Evolutionary conservation across 2,113 vertebrate genomes (phyloP).

Genomic region (Natator depressus): DNA sequence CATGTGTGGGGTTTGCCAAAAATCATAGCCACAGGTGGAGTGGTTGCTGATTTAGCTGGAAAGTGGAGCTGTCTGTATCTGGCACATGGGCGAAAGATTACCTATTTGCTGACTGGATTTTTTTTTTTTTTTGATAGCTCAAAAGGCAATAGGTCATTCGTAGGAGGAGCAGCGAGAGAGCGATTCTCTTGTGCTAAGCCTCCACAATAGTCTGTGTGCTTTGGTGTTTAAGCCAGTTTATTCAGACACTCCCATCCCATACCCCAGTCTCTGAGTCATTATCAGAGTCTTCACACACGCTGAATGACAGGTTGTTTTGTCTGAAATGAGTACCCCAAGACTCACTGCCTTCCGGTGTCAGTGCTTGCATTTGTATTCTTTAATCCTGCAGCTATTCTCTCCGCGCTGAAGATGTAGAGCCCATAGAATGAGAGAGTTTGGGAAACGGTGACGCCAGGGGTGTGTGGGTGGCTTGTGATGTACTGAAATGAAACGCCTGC

Average conservation of each 20-base stretch:
- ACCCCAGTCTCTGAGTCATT: conserved; percentile 40
- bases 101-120: background rate
- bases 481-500: rapidly evolving
- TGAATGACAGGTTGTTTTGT: background rate
- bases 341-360: background rate
- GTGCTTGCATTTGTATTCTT: background rate
- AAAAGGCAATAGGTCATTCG: background rate
- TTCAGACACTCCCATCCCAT: background rate
- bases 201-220: conserved; percentile 20
- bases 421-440: rapidly evolving
- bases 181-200: background rate
- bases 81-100: background rate
- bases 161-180: conserved; percentile 20
- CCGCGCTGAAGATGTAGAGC: rapidly evolving
- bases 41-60: background rate
- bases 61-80: background rate
- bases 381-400: rapidly evolving
- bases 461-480: background rate
- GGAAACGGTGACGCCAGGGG: background rate
- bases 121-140: background rate
- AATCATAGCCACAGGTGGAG: background rate
- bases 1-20: background rate
- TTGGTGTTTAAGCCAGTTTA: background rate
- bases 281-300: background rate
- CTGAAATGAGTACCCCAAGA: background rate